These are phyloP conservation scores for Diglossa cyanea DNA, from an alignment of 2,797 vertebrate species.

Conservation along the genomic window DNA sequence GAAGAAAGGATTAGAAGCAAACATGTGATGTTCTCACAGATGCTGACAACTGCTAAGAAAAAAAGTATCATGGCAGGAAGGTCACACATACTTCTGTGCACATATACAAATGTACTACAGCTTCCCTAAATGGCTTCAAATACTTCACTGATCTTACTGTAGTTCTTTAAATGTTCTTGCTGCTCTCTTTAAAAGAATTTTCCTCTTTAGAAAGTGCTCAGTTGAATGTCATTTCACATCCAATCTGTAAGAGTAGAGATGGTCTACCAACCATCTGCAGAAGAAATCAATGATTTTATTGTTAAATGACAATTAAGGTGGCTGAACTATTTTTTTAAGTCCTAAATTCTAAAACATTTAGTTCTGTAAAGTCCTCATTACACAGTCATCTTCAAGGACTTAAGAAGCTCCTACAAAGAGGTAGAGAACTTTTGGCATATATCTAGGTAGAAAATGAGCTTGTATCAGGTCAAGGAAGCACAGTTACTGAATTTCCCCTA, in stretches of 20 bases:
- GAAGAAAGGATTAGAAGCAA: background rate
- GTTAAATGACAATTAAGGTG: background rate
- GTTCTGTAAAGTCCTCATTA: background rate
- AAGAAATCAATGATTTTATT: background rate
- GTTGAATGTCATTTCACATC: background rate
- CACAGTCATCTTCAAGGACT: background rate
- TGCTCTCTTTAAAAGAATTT: background rate
- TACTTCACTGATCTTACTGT: background rate
- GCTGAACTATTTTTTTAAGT: background rate
- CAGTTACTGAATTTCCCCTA: background rate
- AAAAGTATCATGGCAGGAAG: background rate
- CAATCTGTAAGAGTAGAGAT: background rate
- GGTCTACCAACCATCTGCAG: background rate
- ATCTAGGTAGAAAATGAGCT: background rate
- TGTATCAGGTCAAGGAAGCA: accelerated
- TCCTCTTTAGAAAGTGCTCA: background rate
- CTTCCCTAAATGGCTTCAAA: background rate
- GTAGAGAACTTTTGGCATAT: background rate
- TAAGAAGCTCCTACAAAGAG: background rate
- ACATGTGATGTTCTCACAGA: background rate
- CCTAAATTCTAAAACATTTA: background rate
- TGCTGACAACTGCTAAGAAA: background rate
- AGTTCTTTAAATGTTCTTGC: background rate
- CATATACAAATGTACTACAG: background rate
- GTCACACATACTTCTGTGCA: background rate